These are phyloP conservation scores for Agelas oroides DNA, from an alignment of 37 sponge, comb jelly and placozoan genomes.

Conservation along the genomic window DNA sequence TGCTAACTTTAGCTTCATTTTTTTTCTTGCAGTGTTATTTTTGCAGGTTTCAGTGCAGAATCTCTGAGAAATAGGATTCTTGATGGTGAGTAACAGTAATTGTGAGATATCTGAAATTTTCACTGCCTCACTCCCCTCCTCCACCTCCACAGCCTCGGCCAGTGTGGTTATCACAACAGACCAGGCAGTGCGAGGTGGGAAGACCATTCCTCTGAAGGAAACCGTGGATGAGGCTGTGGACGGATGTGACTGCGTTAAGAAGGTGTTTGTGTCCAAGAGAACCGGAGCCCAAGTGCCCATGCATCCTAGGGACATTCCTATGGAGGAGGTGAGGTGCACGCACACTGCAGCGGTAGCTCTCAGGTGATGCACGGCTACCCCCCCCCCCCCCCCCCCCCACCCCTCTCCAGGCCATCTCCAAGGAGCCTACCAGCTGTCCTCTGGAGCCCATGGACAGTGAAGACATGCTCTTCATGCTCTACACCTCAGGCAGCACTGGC, in stretches of 20 bases:
- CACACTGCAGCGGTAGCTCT: too few relatives aligned
- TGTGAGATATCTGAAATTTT: too few relatives aligned
- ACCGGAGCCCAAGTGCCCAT: constrained; percentile 82
- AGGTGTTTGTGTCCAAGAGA: constrained; percentile 83
- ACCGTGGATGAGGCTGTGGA: constrained; percentile 87
- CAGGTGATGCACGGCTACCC: too few relatives aligned
- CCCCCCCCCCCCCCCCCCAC: background rate
- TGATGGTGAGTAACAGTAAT: constrained; percentile 57
- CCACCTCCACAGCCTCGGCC: constrained; percentile 45
- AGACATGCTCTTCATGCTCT: constrained; percentile 92
- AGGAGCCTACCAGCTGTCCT: constrained; percentile 68
- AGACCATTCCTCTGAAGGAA: constrained; percentile 82
- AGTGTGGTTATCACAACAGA: constrained; percentile 90
- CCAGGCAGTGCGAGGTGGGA: constrained; percentile 90
- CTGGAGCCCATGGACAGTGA: constrained; percentile 92
- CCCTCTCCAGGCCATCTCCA: constrained; percentile 77
- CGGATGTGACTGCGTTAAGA: constrained; percentile 70
- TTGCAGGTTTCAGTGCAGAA: constrained; percentile 97
- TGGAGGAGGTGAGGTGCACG: constrained; percentile 71
- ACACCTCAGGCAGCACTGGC: constrained; percentile 97
- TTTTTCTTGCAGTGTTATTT: constrained; percentile 79
- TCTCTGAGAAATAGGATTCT: constrained; percentile 82
- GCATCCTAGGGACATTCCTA: constrained; percentile 67
- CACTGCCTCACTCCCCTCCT: too few relatives aligned
- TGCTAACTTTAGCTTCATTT: too few relatives aligned